Conservation (phyloP, 2,888 invertebrate genomes). For the Tipula unca region DNA sequence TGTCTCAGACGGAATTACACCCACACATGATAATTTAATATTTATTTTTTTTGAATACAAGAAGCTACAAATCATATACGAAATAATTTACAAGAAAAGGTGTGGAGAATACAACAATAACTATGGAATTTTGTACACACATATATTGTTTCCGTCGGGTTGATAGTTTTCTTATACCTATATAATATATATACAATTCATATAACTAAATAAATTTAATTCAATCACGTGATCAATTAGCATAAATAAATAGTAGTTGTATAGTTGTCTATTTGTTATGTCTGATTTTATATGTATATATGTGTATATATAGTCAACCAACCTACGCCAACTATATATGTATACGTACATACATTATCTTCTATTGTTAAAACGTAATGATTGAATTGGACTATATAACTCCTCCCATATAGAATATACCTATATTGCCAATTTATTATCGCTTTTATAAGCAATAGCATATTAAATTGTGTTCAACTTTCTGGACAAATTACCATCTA, state of each 20-base stretch:
- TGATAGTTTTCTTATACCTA: neutral
- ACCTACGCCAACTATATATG: neutral
- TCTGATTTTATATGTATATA: neutral
- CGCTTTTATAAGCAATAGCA: neutral
- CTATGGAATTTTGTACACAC: neutral
- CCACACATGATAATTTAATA: neutral
- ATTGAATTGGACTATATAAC: neutral
- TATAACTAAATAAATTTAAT: neutral
- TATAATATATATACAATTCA: too few relatives aligned
- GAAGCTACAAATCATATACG: neutral
- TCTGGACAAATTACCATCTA: neutral
- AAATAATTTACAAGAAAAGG: neutral
- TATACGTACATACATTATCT: neutral
- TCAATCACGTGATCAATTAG: conserved; percentile 16
- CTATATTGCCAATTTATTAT: neutral
- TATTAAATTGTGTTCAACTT: too few relatives aligned
- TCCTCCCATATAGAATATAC: neutral
- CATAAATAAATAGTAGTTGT: neutral
- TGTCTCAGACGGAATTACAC: neutral
- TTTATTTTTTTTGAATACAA: neutral
- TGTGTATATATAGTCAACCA: neutral
- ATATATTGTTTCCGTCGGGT: neutral
- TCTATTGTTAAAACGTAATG: neutral
- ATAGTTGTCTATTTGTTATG: neutral
- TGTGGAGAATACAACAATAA: neutral